Conservation (phyloP, 2,797 vertebrate genomes). For the Carcharodon carcharias region DNA sequence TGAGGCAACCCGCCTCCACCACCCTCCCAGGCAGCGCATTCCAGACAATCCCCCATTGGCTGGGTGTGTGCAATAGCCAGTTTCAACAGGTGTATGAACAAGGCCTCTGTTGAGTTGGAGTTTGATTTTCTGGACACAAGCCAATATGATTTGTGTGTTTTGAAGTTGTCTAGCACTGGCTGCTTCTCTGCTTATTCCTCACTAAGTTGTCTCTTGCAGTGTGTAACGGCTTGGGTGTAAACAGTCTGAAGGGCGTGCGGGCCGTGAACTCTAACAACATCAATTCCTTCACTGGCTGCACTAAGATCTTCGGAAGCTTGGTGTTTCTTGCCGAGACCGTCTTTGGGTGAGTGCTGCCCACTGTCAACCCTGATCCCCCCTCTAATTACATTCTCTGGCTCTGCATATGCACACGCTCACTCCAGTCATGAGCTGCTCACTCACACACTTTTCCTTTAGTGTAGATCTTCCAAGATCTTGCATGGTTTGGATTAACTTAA, state of each 20-base stretch:
- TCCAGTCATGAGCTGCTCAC: not conserved
- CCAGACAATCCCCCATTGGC: not conserved
- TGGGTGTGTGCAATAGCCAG: not conserved
- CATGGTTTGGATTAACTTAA: not conserved
- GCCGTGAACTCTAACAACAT: slow-evolving; percentile 77
- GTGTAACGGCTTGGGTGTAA: slow-evolving; percentile 85
- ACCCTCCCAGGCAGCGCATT: no score
- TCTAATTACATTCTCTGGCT: not conserved
- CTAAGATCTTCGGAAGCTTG: slow-evolving; percentile 87
- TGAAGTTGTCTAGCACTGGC: not conserved
- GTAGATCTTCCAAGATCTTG: not conserved
- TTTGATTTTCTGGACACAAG: no score
- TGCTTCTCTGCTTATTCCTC: not conserved
- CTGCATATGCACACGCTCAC: not conserved
- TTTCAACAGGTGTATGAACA: not conserved
- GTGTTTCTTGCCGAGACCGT: slow-evolving; percentile 83
- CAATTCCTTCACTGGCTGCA: slow-evolving; percentile 72
- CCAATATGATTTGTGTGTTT: not conserved
- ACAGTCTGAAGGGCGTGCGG: slow-evolving; percentile 62
- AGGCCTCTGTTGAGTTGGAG: not conserved
- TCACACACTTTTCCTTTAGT: not conserved
- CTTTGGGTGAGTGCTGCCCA: slow-evolving; percentile 56
- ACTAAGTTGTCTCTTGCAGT: slow-evolving; percentile 53
- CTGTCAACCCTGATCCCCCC: not conserved
- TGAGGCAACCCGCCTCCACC: no score